Evolutionary conservation across 2,797 vertebrate genomes (phyloP), one percentile per base, ranked within the genome.

Genomic region (Cheirogaleus major): DNA sequence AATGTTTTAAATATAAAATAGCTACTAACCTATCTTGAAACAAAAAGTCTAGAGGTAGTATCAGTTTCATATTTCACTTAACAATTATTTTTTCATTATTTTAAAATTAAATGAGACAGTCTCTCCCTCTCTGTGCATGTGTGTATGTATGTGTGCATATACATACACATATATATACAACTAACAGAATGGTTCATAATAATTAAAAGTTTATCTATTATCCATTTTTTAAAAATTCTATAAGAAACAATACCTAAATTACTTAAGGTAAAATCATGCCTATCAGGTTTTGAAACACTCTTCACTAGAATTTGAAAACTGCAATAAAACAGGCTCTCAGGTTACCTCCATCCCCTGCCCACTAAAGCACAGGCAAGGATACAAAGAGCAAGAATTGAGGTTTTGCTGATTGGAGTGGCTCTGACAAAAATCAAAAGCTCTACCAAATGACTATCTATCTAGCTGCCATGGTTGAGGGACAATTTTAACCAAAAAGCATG

Each of bases 51-150:
- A 82, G 73, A 55, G 69, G 38, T 13, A 72, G 25, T 38, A 75
- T 43, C 55, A 79, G 20, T 50, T 95, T 76, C 45, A 80, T 10
- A 89, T 45, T 63, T 78, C 18, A 5, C 57, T 93, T 89, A 80
- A 92, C 10, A 87, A 70, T 4, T 89, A 15, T 50, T 90, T 89
- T 69, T 69, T 63, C 48, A 72, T 78, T 52, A 73, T 50, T 82
- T 86, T 89, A 55, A 92, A 95, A 96, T 90, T 89, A 80, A 95
- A 80, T 70, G 43, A 84, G 72, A 75, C 35, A 38, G 9, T 57
- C 35, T 61, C 41, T 72, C n/a, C 32, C 14, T 32, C 55, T 52
- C 14, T 38, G 32, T 9, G 4, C 32, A 1, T 45, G 23, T 57
- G 2, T 43, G 2, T 27, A 20, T 55, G 27, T 86, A 12, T 43